Conservation (phyloP, 1,140 invertebrate species). For the Frieseomelitta varia region DNA sequence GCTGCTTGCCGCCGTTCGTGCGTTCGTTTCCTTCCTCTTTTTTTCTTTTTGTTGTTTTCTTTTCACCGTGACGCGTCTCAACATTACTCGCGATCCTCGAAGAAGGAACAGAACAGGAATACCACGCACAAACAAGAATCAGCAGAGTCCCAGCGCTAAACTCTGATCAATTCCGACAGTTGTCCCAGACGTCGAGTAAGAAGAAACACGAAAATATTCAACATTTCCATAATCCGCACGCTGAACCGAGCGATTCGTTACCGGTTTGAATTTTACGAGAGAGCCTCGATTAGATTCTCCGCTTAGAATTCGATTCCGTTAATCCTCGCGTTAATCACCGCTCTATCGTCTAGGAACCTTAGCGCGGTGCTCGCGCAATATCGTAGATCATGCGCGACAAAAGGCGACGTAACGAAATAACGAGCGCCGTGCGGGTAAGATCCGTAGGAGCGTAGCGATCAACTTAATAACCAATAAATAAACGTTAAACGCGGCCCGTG, state of each 20-base stretch:
- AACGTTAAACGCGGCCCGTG: slow-evolving; percentile 68
- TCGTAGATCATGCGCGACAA: slow-evolving; percentile 54
- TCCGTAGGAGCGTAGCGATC: slow-evolving; percentile 6
- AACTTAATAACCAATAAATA: slow-evolving; percentile 73
- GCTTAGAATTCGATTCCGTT: slow-evolving; percentile 32
- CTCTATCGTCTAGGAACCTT: slow-evolving; percentile 29
- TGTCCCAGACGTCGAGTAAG: background rate
- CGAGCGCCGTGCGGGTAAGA: background rate
- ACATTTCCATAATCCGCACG: background rate
- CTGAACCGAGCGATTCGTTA: background rate
- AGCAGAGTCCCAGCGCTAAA: background rate
- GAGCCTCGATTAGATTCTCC: slow-evolving; percentile 10
- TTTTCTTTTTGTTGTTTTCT: background rate
- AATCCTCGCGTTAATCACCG: slow-evolving; percentile 44
- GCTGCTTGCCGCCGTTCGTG: background rate
- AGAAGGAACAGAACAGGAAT: background rate
- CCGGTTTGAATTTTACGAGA: background rate
- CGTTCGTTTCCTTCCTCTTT: background rate
- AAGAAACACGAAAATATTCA: background rate
- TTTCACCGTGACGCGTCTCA: background rate
- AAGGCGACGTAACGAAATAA: slow-evolving; percentile 38
- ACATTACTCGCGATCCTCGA: too few relatives aligned
- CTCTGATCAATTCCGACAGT: background rate
- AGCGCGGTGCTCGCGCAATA: background rate
- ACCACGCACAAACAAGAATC: background rate